Percentiles rank a stretch among this genome's conserved stretches.
Conservation (phyloP, 1,140 invertebrate species). For the Drosophila repletoides region DNA sequence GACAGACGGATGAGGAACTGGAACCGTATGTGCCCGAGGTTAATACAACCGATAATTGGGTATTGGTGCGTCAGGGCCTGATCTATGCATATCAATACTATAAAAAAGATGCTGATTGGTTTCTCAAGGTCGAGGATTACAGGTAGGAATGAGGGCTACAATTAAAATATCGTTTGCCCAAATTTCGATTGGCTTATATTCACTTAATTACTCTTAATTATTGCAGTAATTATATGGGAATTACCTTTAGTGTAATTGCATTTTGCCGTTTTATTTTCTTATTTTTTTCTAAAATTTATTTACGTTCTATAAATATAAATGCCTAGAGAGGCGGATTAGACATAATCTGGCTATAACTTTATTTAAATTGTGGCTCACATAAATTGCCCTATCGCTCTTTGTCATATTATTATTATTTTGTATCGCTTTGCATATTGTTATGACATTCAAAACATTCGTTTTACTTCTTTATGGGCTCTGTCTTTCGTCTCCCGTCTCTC, state of each 20-base stretch:
- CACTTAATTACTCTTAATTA: too few species aligned
- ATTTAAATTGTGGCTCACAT: constrained; percentile 52
- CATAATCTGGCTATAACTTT: constrained; percentile 31
- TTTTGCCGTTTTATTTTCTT: too few species aligned
- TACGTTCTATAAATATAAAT: too few species aligned
- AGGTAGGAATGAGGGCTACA: too few species aligned
- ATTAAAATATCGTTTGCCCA: too few species aligned
- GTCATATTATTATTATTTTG: constrained; percentile 42
- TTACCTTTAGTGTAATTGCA: too few species aligned
- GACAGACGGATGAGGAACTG: constrained; percentile 29
- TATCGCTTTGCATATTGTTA: constrained; percentile 70
- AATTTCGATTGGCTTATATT: too few species aligned
- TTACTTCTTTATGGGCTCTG: constrained; percentile 25
- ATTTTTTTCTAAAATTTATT: too few species aligned
- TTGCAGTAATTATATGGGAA: too few species aligned
- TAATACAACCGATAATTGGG: constrained; percentile 43
- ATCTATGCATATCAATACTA: constrained; percentile 29
- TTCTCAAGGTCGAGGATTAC: constrained; percentile 42
- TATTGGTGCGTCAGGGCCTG: constrained; percentile 26
- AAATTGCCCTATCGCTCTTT: constrained; percentile 47
- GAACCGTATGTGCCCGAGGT: constrained; percentile 35
- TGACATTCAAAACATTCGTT: constrained; percentile 60
- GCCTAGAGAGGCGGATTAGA: too few species aligned
- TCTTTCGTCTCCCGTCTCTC: neutral
- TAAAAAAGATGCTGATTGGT: constrained; percentile 32